phyloP scores from a whole-genome alignment of 2,113 vertebrate species.

The Dipodomys spectabilis region DNA sequence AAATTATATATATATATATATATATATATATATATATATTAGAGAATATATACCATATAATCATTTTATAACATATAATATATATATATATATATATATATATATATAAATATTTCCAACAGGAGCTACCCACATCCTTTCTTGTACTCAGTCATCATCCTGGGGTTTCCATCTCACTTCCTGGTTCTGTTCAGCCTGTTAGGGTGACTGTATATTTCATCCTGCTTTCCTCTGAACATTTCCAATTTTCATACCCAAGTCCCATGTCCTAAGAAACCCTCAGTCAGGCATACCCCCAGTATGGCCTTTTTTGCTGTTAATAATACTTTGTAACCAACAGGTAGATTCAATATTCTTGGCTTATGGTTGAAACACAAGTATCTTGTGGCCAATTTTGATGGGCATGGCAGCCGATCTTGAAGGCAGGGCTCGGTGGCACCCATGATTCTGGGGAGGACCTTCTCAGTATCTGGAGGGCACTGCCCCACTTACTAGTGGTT shows the following conservation, averaged over 20 bases:
- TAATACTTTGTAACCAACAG: background rate
- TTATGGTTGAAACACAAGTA: background rate
- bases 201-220: accelerated
- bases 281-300: no score
- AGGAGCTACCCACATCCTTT: background rate
- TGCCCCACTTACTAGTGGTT: background rate
- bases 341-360: background rate
- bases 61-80: no score
- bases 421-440: no score
- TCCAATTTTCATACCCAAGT: background rate
- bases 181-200: background rate
- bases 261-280: background rate
- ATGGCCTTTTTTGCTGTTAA: background rate
- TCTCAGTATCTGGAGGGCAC: background rate
- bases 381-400: no score
- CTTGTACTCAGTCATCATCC: no score
- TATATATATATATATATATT: no score
- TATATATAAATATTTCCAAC: no score
- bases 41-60: no score
- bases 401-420: no score
- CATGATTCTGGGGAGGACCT: background rate
- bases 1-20: no score
- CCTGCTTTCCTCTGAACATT: background rate
- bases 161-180: accelerated
- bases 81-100: no score